phyloP scores from a whole-genome alignment of 2,888 invertebrate species.

The Cantharis flavilabris region DNA sequence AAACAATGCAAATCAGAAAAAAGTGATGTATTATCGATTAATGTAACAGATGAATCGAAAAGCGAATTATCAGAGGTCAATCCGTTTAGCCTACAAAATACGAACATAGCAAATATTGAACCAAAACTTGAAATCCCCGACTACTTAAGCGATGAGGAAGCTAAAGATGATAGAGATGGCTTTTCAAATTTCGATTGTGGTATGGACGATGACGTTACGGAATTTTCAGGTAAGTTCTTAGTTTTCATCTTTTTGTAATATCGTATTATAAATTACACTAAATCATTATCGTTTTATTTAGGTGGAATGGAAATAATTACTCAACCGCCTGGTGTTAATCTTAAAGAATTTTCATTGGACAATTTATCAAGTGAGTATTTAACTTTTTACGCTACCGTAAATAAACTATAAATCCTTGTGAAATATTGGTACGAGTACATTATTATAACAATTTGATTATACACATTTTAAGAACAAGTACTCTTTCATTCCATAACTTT shows the following conservation, averaged over 20 bases:
- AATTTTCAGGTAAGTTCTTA: slow-evolving; percentile 44
- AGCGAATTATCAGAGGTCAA: slow-evolving; percentile 45
- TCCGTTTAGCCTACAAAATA: slow-evolving; percentile 45
- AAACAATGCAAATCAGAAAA: slow-evolving; percentile 45
- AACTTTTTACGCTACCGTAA: background rate
- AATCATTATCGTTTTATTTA: slow-evolving; percentile 26
- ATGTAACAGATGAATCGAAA: slow-evolving; percentile 18
- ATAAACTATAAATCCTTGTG: background rate
- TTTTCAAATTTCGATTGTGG: slow-evolving; percentile 43
- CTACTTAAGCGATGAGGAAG: slow-evolving; percentile 72
- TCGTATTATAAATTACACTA: background rate
- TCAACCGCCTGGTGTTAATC: slow-evolving; percentile 45
- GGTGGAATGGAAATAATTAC: slow-evolving; percentile 55
- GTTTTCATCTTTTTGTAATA: background rate
- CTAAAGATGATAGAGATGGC: slow-evolving; percentile 40
- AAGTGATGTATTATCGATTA: slow-evolving; percentile 29
- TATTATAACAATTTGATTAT: too few species aligned
- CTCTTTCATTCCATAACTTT: background rate
- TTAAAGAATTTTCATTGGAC: slow-evolving; percentile 46
- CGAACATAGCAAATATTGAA: slow-evolving; percentile 2
- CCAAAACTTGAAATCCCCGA: slow-evolving; percentile 59
- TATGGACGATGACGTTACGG: slow-evolving; percentile 40
- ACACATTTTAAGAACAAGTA: too few species aligned
- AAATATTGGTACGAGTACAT: background rate
- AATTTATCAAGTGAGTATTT: slow-evolving; percentile 45